Conservation (phyloP, 2,797 vertebrate genomes). For the Leptatherina wallacei region DNA sequence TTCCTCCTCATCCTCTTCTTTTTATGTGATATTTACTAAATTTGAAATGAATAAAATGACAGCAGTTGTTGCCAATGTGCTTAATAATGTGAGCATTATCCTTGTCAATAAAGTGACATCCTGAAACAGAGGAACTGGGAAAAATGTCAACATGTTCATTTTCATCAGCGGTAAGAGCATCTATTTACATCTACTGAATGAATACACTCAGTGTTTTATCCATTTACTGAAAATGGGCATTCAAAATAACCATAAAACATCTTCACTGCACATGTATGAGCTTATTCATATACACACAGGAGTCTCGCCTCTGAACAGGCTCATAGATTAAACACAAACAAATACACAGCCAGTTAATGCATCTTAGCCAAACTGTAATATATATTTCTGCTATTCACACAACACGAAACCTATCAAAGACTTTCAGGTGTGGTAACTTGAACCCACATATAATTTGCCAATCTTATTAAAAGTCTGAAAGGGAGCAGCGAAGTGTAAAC, state of each 20-base stretch:
- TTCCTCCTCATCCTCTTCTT: constrained; percentile 10
- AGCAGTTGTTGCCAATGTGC: neutral
- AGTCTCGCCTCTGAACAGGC: constrained; percentile 42
- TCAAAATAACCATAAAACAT: neutral
- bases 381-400: constrained; percentile 34
- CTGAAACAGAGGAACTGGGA: neutral
- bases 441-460: constrained; percentile 64
- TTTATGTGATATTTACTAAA: neutral
- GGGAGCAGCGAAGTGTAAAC: constrained; percentile 67
- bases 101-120: neutral
- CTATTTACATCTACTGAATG: neutral
- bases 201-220: neutral
- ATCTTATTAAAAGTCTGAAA: constrained; percentile 69
- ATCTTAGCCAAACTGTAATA: constrained; percentile 28
- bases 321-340: constrained; percentile 29
- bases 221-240: neutral
- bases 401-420: constrained; percentile 69
- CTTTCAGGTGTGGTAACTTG: constrained; percentile 60
- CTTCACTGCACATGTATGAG: neutral
- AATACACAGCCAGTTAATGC: constrained; percentile 18
- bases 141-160: neutral
- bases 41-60: neutral
- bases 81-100: neutral
- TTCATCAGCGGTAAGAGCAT: no score
- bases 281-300: constrained; percentile 23